Percentiles rank a stretch among this genome's conserved stretches.
phyloP scores from a whole-genome alignment of 1,140 invertebrate genomes.

The Leptopilina clavipes region DNA sequence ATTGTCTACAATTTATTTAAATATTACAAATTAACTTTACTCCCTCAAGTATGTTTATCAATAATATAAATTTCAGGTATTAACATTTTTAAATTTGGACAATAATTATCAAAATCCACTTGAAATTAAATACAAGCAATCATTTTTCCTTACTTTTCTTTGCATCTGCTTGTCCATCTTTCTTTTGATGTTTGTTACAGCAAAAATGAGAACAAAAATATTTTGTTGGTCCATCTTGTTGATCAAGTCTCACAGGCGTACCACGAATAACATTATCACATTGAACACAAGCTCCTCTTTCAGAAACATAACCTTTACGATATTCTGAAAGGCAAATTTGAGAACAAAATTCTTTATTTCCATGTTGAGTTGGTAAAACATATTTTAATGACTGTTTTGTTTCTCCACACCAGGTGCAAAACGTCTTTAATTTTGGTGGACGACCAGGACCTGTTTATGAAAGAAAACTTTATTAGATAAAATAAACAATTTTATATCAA shows the following conservation, averaged over 20 bases:
- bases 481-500: not conserved
- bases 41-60: too few species aligned
- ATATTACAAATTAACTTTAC: not conserved
- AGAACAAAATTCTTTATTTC: slow-evolving; percentile 94
- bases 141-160: slow-evolving; percentile 60
- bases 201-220: slow-evolving; percentile 90
- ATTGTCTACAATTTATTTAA: slow-evolving; percentile 52
- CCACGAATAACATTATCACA: slow-evolving; percentile 90
- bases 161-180: slow-evolving; percentile 77
- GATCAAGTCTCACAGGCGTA: slow-evolving; percentile 75
- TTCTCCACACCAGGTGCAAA: slow-evolving; percentile 91
- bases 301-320: slow-evolving; percentile 84
- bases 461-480: not conserved
- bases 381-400: slow-evolving; percentile 88
- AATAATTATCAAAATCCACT: too few species aligned
- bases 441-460: slow-evolving; percentile 78
- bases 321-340: slow-evolving; percentile 92
- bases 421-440: slow-evolving; percentile 82
- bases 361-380: slow-evolving; percentile 89
- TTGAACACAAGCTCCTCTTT: slow-evolving; percentile 87
- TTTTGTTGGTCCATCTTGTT: slow-evolving; percentile 78
- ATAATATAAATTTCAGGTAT: too few species aligned
- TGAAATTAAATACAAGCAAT: too few species aligned
- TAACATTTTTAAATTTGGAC: too few species aligned
- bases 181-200: slow-evolving; percentile 87